Conservation (phyloP, 2,797 vertebrate species). For the Lacerta bilineata region DNA sequence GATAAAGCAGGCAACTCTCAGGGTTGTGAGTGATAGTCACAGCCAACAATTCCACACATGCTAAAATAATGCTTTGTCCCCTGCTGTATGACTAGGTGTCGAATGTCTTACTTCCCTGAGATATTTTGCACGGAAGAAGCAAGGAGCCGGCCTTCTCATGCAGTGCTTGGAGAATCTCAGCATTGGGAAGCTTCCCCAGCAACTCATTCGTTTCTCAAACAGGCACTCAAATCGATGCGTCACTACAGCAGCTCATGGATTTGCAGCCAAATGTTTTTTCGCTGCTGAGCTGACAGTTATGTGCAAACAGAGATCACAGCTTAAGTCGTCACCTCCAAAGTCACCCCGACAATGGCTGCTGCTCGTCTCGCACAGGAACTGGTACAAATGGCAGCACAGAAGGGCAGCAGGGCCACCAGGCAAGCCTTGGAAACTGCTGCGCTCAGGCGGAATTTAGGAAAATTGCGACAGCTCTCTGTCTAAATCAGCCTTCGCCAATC, state of each 20-base stretch:
- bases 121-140: not conserved
- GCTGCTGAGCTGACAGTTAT: not conserved
- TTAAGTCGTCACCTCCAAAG: not conserved
- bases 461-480: not conserved
- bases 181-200: not conserved
- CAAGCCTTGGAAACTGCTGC: not conserved
- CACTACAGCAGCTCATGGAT: not conserved
- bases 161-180: not conserved
- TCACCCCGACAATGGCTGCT: not conserved
- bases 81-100: too few relatives aligned
- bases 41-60: not conserved
- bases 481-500: not conserved
- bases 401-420: not conserved
- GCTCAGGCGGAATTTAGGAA: not conserved
- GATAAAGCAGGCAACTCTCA: not conserved
- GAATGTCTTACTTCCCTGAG: not conserved
- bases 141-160: not conserved
- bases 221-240: not conserved
- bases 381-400: slow-evolving; percentile 5
- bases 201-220: not conserved
- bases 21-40: not conserved
- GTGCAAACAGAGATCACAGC: slow-evolving; percentile 17
- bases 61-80: too few relatives aligned
- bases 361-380: not conserved
- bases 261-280: slow-evolving; percentile 14